Base-by-base conservation (phyloP, 2,113 vertebrate genomes). In the Siniperca chuatsi region DNA sequence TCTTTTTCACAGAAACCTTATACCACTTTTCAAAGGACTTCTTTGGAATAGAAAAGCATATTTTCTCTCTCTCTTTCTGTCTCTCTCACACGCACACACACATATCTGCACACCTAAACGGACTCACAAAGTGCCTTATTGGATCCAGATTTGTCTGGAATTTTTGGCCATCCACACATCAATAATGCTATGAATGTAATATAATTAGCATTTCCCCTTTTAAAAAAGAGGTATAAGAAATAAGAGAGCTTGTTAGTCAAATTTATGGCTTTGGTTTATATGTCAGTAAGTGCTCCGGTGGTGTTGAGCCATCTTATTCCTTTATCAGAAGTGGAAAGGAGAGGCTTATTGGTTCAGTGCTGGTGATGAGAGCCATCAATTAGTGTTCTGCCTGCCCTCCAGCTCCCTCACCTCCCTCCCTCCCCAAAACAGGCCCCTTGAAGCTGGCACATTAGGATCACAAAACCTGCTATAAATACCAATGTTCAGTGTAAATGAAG, bases 381-480 rank as follows among this genome's bases (percentile, higher is more conserved):
- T 95, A 96, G 93, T 89, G 88, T 84, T 85, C 88, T 81, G 91
- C 89, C 88, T 93, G 85, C 89, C 92, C 93, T 91, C 84, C 74
- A 86, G 88, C 92, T 90, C 92, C 84, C 90, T 88, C 86, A 83
- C 78, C 88, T 89, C 90, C 83, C 83, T 68, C 79, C 58, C 78
- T 84, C 80, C 82, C 70, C 78, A 92, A 92, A 94, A 94, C 79
- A 83, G 87, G 89, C 89, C 90, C 91, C 93, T 95, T 95, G 93
- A 95, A 96, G 93, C 92, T 77, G 81, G 89, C 75, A 77, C 91
- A 95, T 94, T 95, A 95, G 92, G 95, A 96, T 96, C 95, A 96
- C 93, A 96, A 95, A 95, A 93, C 93, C 92, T 85, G 92, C 95
- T 95, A 96, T 96, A 96, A 96, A 96, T 96, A 96, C 95, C 95